phyloP scores from a whole-genome alignment of 2,888 invertebrate species.

The Teinopalpus imperialis region DNA sequence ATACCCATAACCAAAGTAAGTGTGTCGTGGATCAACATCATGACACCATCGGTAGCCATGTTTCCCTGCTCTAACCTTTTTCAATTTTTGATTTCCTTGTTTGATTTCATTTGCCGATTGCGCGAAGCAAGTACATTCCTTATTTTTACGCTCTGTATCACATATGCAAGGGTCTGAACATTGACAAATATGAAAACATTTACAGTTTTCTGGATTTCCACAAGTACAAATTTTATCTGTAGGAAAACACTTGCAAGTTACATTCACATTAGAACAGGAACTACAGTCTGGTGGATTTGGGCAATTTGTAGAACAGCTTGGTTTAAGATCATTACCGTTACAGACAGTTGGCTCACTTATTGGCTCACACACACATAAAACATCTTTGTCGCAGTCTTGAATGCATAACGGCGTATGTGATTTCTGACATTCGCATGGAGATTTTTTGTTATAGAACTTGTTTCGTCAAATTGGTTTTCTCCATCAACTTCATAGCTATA shows the following conservation, averaged over 20 bases:
- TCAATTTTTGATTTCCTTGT: conserved; percentile 46
- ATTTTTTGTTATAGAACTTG: conserved; percentile 26
- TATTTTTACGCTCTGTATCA: conserved; percentile 40
- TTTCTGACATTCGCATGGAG: conserved; percentile 59
- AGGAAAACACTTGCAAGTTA: conserved; percentile 54
- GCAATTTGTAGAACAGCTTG: conserved; percentile 48
- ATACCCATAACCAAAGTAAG: conserved; percentile 68
- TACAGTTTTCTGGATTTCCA: conserved; percentile 57
- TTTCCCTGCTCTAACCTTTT: conserved; percentile 58
- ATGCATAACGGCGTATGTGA: conserved; percentile 28
- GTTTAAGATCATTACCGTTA: conserved; percentile 44
- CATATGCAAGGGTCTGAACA: conserved; percentile 61
- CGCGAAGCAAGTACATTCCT: conserved; percentile 46
- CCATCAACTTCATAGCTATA: conserved; percentile 1
- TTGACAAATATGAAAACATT: conserved; percentile 54
- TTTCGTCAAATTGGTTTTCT: conserved; percentile 7
- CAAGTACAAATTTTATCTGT: conserved; percentile 49
- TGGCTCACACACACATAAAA: conserved; percentile 55
- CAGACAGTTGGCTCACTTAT: conserved; percentile 41
- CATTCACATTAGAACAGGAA: conserved; percentile 40
- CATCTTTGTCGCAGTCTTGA: conserved; percentile 19
- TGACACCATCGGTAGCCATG: conserved; percentile 70
- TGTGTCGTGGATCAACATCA: conserved; percentile 65
- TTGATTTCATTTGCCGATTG: neutral
- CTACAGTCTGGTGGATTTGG: conserved; percentile 44